Evolutionary conservation across 2,888 invertebrate genomes (phyloP), one percentile per base, ranked within the genome.

Genomic region (Phytoseiulus persimilis): DNA sequence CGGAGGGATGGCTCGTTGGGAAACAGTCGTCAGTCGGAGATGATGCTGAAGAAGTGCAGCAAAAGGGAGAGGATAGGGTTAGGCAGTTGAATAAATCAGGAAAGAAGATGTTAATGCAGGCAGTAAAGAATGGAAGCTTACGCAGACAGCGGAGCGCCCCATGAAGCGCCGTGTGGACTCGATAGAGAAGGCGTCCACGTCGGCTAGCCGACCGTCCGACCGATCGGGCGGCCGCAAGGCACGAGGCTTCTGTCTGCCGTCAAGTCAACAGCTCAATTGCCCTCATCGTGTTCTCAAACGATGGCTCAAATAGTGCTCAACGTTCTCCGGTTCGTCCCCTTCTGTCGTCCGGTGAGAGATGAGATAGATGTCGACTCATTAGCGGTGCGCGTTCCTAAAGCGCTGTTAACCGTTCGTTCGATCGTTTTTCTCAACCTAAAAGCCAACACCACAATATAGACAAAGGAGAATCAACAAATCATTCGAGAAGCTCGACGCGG

Each of bases 281-380:
- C 87, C 45, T 87, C 87, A 87, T 87, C 32, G 87, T 87, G 87
- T 87, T 87, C 32, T 39, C 39, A 28, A 65, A 65, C 65, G 65
- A 65, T 65, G 87, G 87, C 87, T 87, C 87, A 87, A 87, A 87
- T 32, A 87, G 87, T 45, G 45, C 87, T 87, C 87, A 87, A 87
- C 87, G 87, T 33, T 45, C 32, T 32, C 32, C 33, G 87, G 87
- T 87, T 87, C 39, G 87, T n/a, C 32, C 33, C 87, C 45, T 45
- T 33, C 33, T 28, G 14, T 65, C 65, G 65, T 65, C 65, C 65
- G 65, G 65, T 65, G 65, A 65, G 65, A 65, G 65, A 65, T 14
- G 65, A 65, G 2, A 65, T 65, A 65, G 65, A 28, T 65, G 65
- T 65, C 65, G 65, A 23, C 65, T 65, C 18, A 65, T 65, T 28